Evolutionary conservation across 2,113 vertebrate species (phyloP), one percentile per base, ranked within the genome.

Genomic region (Pteronura brasiliensis): DNA sequence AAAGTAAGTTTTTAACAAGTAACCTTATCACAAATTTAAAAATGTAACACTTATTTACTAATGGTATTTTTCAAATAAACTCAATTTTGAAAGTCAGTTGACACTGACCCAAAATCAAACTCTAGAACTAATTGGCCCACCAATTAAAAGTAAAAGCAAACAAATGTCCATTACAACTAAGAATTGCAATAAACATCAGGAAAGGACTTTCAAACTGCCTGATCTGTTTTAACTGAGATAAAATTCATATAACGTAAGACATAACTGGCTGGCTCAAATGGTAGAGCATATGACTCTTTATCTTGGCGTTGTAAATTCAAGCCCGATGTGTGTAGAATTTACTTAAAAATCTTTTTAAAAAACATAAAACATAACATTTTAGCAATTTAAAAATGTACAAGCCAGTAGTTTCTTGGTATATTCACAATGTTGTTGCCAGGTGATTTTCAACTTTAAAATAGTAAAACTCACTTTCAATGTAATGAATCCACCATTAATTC

Each of bases 401-500:
- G 17, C 44, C 52, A 72, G 2, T 79, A 20, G 10, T 42, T 79
- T 85, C 86, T 82, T 18, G 67, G 3, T 74, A 74, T 55, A 87
- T 63, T 92, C 47, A 92, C 44, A 21, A 93, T 11, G 20, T 44
- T 93, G 34, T 11, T 95, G 17, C 13, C 65, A 82, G 25, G 63
- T 90, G 29, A 90, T 93, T 92, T 92, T 74, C n/a, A 90, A 71
- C 29, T 87, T 94, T 72, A 82, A 94, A 93, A 69, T 1, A 25
- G 55, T 88, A 95, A 96, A 93, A 42, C 10, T 88, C 47, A 94
- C n/a, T 71, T 93, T 76, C 72, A 76, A 34, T 59, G 31, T 89
- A 86, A 88, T 84, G 25, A 95, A 36, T 80, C 39, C 49, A 87
- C 18, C 18, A 84, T 34, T 63, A 71, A 76, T 67, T 61, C 34